Evolutionary conservation across 1,140 invertebrate genomes (phyloP), one percentile per base, ranked within the genome.

Genomic region (Lysiphlebus fabarum): DNA sequence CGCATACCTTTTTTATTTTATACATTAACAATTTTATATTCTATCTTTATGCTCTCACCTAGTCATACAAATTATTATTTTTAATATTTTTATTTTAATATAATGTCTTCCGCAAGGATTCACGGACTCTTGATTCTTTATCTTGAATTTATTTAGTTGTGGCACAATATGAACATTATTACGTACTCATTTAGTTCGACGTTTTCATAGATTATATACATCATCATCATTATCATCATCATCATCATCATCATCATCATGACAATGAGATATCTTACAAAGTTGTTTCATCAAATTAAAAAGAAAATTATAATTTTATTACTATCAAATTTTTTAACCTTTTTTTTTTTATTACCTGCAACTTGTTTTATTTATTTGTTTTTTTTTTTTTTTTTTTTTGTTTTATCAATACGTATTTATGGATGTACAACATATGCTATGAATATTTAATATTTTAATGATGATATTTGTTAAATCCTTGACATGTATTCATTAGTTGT

Each of bases 1-100:
- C 61, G 61, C 61, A 62, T 62, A 62, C 61, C 60, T 62, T 61
- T 43, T 59, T 43, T 56, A n/a, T 38, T n/a, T 11, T 56, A 9
- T 44, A 26, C 51, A 26, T 26, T 26, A 2, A 26, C 17, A 26
- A 26, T 50, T 12, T 50, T 50, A 47, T 58, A 12, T 51, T 45
- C 45, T 12, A 50, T 59, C 48, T 48, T 53, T 44, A 42, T 59
- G 55, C 60, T 61, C 47, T 58, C 41, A 37, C 38, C 40, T 54
- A 45, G 38, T 65, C 40, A 7, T 17, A 48, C 53, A 45, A 5
- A 47, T 44, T 51, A 33, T 34, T n/a, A 12, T 44, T 51, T 50
- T 33, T 60, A 42, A 40, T 59, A 38, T 54, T 53, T 34, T 11
- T 36, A 49, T 53, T 47, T 43, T 57, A n/a, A n/a, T 58, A 54